A percentile compares a stretch with the other conserved stretches of the same genome.
Evolutionary conservation across 1,140 invertebrate genomes (phyloP).

Genomic region (Drosophila nasuta): DNA sequence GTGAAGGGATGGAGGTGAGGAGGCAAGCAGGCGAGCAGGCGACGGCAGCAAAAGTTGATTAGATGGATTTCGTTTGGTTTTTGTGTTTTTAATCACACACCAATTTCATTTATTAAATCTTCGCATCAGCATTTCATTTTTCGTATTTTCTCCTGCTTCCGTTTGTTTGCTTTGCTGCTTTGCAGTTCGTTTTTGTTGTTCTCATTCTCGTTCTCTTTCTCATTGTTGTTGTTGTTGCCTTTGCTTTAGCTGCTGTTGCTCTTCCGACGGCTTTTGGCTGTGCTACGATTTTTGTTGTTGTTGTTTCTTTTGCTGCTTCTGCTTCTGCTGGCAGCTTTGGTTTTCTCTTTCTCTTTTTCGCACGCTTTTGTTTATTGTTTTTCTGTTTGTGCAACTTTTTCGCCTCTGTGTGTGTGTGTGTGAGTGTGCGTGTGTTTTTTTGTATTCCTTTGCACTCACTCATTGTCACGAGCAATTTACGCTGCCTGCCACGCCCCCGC

Average conservation of each 20-base stretch:
- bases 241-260: conserved; percentile 24
- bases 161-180: conserved; percentile 17
- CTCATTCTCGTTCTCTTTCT: neutral
- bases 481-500: conserved; percentile 35
- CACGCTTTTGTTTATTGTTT: conserved; percentile 54
- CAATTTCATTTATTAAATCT: conserved; percentile 85
- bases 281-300: conserved; percentile 17
- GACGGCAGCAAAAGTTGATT: conserved; percentile 83
- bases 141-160: conserved; percentile 59
- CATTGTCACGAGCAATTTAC: conserved; percentile 81
- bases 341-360: conserved; percentile 56
- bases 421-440: conserved; percentile 40
- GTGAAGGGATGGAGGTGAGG: neutral
- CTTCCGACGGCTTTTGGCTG: conserved; percentile 57
- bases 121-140: conserved; percentile 84
- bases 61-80: conserved; percentile 85
- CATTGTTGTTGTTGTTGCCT: conserved; percentile 21
- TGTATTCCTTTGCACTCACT: conserved; percentile 60
- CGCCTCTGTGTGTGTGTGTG: conserved; percentile 28
- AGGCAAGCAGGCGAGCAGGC: conserved; percentile 3
- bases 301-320: conserved; percentile 32
- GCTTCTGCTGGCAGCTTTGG: conserved; percentile 24
- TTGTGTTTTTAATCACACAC: conserved; percentile 85
- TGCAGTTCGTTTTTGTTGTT: conserved; percentile 16
- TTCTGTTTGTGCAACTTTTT: conserved; percentile 37